Evolutionary conservation across 2,797 vertebrate genomes (phyloP).

Genomic region (Sebastes iracundus): DNA sequence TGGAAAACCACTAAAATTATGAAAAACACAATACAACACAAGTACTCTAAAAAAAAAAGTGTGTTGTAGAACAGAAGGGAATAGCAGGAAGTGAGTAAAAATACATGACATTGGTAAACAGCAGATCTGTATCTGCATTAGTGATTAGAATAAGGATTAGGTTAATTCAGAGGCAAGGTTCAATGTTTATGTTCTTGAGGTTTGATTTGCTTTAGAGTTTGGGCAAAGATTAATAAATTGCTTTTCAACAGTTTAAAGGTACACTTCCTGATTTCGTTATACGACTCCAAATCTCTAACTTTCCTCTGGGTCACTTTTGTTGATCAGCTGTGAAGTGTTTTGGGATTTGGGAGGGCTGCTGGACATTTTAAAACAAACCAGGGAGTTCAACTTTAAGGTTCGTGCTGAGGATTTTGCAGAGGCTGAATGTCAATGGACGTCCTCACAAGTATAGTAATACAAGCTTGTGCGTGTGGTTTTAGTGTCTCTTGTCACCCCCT

Average conservation of each 20-base stretch:
- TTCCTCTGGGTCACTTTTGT: not conserved
- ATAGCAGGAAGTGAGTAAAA: not conserved
- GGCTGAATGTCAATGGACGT: constrained; percentile 4
- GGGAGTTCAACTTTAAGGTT: not conserved
- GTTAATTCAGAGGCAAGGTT: not conserved
- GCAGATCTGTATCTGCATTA: not conserved
- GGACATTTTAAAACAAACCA: not conserved
- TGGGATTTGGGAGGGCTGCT: not conserved
- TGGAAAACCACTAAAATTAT: constrained; percentile 11
- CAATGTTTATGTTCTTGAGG: not conserved
- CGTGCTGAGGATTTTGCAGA: not conserved
- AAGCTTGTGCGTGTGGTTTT: constrained; percentile 59
- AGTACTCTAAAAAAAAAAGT: not conserved
- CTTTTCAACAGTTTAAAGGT: not conserved
- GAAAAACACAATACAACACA: not conserved
- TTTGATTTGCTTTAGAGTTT: not conserved
- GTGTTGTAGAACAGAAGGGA: not conserved
- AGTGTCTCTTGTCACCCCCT: constrained; percentile 64
- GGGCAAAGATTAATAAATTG: not conserved
- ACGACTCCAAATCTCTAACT: not conserved
- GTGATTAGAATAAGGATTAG: not conserved
- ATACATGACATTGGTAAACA: not conserved
- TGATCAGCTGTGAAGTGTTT: not conserved
- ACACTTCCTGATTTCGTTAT: not conserved
- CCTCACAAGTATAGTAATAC: constrained; percentile 63